These are phyloP conservation scores for Gyps fulvus DNA, from an alignment of 2,113 vertebrate species.

Conservation along the genomic window DNA sequence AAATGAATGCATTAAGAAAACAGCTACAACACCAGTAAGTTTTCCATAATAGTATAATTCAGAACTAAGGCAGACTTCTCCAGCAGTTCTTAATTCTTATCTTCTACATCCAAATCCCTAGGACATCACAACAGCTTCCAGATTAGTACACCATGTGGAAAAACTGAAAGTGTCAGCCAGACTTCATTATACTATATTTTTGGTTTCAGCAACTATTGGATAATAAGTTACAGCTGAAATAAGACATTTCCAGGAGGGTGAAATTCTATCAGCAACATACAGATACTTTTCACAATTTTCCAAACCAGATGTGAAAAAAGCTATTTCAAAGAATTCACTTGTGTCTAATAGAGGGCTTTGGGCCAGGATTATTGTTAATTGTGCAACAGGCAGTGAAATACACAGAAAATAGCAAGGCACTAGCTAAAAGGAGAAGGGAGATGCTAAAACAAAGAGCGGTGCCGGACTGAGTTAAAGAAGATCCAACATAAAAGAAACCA, in stretches of 20 bases:
- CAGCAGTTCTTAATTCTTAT: not conserved
- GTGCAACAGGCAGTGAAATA: not conserved
- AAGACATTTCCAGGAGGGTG: slow-evolving; percentile 17
- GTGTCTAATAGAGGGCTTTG: not conserved
- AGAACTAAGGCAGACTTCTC: not conserved
- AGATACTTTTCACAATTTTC: not conserved
- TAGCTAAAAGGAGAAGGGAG: not conserved
- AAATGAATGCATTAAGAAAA: not conserved
- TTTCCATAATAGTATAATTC: not conserved
- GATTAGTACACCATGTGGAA: slow-evolving; percentile 9
- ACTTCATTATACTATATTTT: not conserved
- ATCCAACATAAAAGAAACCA: not conserved
- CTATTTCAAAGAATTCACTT: not conserved
- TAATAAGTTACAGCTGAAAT: slow-evolving; percentile 61
- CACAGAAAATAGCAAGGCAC: not conserved
- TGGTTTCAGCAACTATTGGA: slow-evolving; percentile 16
- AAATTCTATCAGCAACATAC: slow-evolving; percentile 16
- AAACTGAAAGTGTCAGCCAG: slow-evolving; percentile 26
- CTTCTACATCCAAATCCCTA: not conserved
- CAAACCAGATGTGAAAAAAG: slow-evolving; percentile 22
- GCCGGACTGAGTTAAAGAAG: not conserved
- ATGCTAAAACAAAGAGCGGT: not conserved
- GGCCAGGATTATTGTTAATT: not conserved
- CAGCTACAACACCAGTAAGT: not conserved
- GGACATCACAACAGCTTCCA: slow-evolving; percentile 5